These are phyloP conservation scores for Oreochromis spilurus DNA, from an alignment of 2,113 vertebrate genomes.

Conservation along the genomic window DNA sequence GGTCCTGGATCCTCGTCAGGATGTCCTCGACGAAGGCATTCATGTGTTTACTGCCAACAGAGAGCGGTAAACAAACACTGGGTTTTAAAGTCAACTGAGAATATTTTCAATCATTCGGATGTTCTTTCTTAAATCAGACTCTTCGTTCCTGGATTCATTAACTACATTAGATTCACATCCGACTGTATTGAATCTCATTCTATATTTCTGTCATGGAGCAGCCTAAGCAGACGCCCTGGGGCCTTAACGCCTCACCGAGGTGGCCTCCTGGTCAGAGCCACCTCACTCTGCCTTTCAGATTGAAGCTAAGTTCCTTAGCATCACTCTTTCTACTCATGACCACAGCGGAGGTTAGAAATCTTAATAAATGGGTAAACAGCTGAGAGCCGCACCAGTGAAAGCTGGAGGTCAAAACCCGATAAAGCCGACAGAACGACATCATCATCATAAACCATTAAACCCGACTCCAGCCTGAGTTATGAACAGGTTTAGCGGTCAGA, in stretches of 20 bases:
- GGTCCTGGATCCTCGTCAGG: constrained; percentile 92
- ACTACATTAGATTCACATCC: neutral
- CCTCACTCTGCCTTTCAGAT: neutral
- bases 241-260: neutral
- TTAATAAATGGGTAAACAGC: neutral
- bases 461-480: neutral
- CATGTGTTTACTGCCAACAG: constrained; percentile 85
- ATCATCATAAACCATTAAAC: neutral
- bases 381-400: neutral
- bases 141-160: neutral
- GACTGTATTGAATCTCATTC: neutral
- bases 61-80: neutral
- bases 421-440: neutral
- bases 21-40: constrained; percentile 94
- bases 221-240: neutral
- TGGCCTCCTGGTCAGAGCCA: neutral
- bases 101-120: neutral
- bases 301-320: neutral
- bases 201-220: neutral
- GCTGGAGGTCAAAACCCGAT: neutral
- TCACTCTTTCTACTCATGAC: neutral
- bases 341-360: neutral
- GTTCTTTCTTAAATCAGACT: neutral
- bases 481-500: neutral
- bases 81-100: neutral